Evolutionary conservation across 2,113 vertebrate species (phyloP).

Genomic region (Eulemur rufifrons): DNA sequence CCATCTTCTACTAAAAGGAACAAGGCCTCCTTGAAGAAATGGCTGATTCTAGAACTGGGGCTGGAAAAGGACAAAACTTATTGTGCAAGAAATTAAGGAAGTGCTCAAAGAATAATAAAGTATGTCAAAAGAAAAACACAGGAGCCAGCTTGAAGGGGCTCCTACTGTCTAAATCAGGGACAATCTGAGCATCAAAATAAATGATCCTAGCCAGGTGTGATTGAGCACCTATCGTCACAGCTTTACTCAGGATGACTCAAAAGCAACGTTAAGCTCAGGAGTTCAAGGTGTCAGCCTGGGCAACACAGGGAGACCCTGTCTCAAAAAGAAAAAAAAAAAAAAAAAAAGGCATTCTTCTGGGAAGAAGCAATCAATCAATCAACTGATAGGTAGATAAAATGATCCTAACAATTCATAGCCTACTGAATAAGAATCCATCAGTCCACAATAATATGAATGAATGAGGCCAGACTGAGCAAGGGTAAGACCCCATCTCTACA

Average conservation of each 20-base stretch:
- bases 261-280: too few relatives aligned
- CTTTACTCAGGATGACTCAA: too few relatives aligned
- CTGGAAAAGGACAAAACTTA: neutral
- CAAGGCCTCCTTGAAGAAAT: neutral
- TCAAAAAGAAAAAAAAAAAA: too few relatives aligned
- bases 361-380: too few relatives aligned
- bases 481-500: too few relatives aligned
- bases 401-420: neutral
- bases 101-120: neutral
- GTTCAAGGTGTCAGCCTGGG: too few relatives aligned
- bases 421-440: neutral
- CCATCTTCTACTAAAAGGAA: neutral
- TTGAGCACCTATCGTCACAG: too few relatives aligned
- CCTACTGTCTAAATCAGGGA: neutral
- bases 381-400: neutral
- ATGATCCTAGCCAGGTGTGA: too few relatives aligned
- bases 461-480: too few relatives aligned
- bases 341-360: too few relatives aligned
- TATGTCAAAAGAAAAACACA: neutral
- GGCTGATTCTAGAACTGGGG: neutral
- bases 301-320: too few relatives aligned
- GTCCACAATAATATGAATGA: neutral
- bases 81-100: neutral
- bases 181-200: neutral
- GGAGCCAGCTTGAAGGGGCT: neutral